Conservation (phyloP, 2,888 invertebrate species). For the Drepana falcataria region DNA sequence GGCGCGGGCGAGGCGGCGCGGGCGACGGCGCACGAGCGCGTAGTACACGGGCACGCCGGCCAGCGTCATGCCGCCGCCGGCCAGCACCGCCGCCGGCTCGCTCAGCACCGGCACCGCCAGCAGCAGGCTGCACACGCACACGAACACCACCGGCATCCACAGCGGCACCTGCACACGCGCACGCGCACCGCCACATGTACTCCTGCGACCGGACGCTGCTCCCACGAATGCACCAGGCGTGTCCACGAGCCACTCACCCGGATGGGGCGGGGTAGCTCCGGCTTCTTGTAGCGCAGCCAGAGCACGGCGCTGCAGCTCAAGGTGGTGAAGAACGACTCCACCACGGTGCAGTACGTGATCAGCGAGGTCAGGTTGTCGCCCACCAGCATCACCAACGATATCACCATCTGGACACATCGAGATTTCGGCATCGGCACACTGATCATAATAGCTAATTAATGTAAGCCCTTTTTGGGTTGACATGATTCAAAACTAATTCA, state of each 20-base stretch:
- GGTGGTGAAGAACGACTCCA: constrained; percentile 95
- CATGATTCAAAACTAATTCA: no score
- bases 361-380: constrained; percentile 90
- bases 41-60: constrained; percentile 91
- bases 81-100: constrained; percentile 87
- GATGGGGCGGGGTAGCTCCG: constrained; percentile 89
- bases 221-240: not conserved
- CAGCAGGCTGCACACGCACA: constrained; percentile 86
- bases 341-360: constrained; percentile 94
- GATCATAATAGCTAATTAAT: not conserved
- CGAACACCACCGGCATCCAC: constrained; percentile 87
- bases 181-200: not conserved
- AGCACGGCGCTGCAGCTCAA: constrained; percentile 91
- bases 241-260: constrained; percentile 76
- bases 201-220: not conserved
- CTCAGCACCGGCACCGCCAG: constrained; percentile 88
- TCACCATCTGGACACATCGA: constrained; percentile 81
- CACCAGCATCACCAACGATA: constrained; percentile 91
- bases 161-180: constrained; percentile 78
- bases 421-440: not conserved
- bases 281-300: constrained; percentile 88
- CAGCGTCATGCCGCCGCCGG: constrained; percentile 88
- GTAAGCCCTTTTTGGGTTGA: no score
- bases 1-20: constrained; percentile 74
- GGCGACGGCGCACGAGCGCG: constrained; percentile 84